Base-by-base conservation (phyloP, 2,797 vertebrate species). In the Hypotaenidia philippensis region DNA sequence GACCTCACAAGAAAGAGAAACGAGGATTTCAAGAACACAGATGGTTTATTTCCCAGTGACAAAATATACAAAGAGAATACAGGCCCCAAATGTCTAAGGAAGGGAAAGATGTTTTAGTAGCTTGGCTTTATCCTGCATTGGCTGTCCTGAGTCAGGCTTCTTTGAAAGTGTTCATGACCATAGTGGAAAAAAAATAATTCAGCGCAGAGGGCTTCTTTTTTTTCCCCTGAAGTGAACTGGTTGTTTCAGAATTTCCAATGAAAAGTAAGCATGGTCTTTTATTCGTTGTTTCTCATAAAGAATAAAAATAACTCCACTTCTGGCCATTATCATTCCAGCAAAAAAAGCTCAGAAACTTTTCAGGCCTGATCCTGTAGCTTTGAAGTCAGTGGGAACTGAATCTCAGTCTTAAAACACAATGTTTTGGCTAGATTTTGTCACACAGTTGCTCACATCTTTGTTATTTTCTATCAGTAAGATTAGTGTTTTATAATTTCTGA, bases 401-500 rank as follows among this genome's bases (percentile, higher is more conserved):
- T 65, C 56, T 59, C 32, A 45, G 52, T 41, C 77, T 92, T 81
- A 66, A 96, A 97, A 50, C 27, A 70, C 69, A 57, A 94, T 93
- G 95, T 97, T 98, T 98, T 97, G 82, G 95, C 97, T 97, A 90
- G 59, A 95, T 97, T 97, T 97, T 97, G 78, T 95, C 88, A 71
- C 66, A 70, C 96, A 97, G 96, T 97, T 97, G 95, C 63, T 83
- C 90, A 89, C 92, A 95, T 98, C 87, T 95, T 95, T 90, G 13
- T 75, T 82, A 57, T 55, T 66, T 94, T 80, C 31, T 75, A 66
- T 75, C 65, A 66, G 21, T 40, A 64, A 71, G 36, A 40, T 72
- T 66, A 56, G 34, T 34, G 23, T 29, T 57, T 63, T 45, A 27
- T 77, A 40, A 25, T 65, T 78, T 83, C 31, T 56, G 59, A 72